Conservation (phyloP, 2,888 invertebrate species). For the Thymelicus acteon region DNA sequence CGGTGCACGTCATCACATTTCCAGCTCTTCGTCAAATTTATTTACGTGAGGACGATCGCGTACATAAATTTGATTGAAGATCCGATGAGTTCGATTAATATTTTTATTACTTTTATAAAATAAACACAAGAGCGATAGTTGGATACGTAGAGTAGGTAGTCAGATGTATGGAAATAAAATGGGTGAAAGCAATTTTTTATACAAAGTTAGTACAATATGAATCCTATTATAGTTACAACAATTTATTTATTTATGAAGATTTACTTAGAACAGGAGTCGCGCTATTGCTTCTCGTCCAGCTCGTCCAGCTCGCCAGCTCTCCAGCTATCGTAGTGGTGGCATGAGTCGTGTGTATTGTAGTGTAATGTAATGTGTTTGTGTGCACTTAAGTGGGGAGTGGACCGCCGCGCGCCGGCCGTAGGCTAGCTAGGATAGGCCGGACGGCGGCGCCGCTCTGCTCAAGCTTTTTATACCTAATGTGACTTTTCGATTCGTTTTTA, state of each 20-base stretch:
- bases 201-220: slow-evolving; percentile 36
- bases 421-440: slow-evolving; percentile 39
- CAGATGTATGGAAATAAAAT: slow-evolving; percentile 10
- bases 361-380: slow-evolving; percentile 39
- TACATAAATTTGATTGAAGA: slow-evolving; percentile 31
- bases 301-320: background rate
- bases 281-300: slow-evolving; percentile 1
- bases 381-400: slow-evolving; percentile 43
- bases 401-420: slow-evolving; percentile 1
- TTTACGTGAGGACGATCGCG: slow-evolving; percentile 21
- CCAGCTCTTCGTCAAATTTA: slow-evolving; percentile 25
- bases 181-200: slow-evolving; percentile 30
- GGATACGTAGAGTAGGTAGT: slow-evolving; percentile 11
- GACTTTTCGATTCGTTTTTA: slow-evolving; percentile 79
- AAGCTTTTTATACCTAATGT: slow-evolving; percentile 73
- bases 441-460: slow-evolving; percentile 60
- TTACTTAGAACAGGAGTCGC: slow-evolving; percentile 7
- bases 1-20: slow-evolving; percentile 6
- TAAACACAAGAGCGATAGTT: slow-evolving; percentile 25
- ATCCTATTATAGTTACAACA: slow-evolving; percentile 36
- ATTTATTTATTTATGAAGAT: slow-evolving; percentile 33
- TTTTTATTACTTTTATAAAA: slow-evolving; percentile 34
- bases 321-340: slow-evolving; percentile 20
- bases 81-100: slow-evolving; percentile 22
- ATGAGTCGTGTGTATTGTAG: slow-evolving; percentile 34